These are phyloP conservation scores for Siniperca obscura DNA, from an alignment of 2,797 vertebrate species.

Conservation along the genomic window DNA sequence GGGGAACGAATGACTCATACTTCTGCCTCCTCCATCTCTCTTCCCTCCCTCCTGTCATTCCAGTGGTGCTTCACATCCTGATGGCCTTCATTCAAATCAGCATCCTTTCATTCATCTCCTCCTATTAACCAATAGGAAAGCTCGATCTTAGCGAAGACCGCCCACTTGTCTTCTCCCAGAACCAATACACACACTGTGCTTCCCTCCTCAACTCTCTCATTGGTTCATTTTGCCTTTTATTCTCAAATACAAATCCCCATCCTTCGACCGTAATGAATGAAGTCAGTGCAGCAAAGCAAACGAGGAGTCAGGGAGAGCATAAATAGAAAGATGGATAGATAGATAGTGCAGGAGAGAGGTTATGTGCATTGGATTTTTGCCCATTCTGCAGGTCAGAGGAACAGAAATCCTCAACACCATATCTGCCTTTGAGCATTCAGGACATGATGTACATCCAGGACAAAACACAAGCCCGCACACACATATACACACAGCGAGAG, in stretches of 20 bases:
- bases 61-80: slow-evolving; percentile 8
- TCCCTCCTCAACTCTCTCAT: slow-evolving; percentile 1
- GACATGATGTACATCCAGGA: not conserved
- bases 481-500: slow-evolving; percentile 7
- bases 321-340: not conserved
- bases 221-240: slow-evolving; percentile 40
- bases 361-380: not conserved
- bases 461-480: not conserved
- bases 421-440: slow-evolving; percentile 23
- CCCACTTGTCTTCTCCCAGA: slow-evolving; percentile 14
- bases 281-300: slow-evolving; percentile 25
- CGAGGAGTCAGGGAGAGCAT: not conserved
- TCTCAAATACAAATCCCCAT: slow-evolving; percentile 26
- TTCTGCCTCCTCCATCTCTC: slow-evolving; percentile 13
- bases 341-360: slow-evolving; percentile 5
- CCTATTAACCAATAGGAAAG: slow-evolving; percentile 37
- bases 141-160: slow-evolving; percentile 10
- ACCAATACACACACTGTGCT: slow-evolving; percentile 15
- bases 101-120: slow-evolving; percentile 60
- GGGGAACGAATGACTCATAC: slow-evolving; percentile 28
- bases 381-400: not conserved
- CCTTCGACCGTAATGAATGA: slow-evolving; percentile 55
- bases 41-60: slow-evolving; percentile 27
- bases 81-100: slow-evolving; percentile 64
- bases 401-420: not conserved